Base-by-base conservation (phyloP, 2,888 invertebrate species). In the Hydropsyche betteni region DNA sequence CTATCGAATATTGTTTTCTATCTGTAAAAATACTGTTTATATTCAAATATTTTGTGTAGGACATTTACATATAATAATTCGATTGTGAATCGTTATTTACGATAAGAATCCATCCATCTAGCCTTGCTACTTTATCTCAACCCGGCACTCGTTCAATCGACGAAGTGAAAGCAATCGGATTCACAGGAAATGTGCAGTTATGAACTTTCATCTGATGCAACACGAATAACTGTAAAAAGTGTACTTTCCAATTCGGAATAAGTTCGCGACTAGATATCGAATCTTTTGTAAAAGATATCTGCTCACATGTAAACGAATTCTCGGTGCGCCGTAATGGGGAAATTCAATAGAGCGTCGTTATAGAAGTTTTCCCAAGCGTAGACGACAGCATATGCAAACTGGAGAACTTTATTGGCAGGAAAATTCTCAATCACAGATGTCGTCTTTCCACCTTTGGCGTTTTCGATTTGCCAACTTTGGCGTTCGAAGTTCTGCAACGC, bases 351-450 rank as follows among this genome's bases (percentile, higher is more conserved):
- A 44, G 44, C 44, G 44, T 44, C 44, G 44, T 44, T 44, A 44
- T 44, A 4, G 44, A 58, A 58, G 58, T 58, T 58, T 58, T 16
- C 58, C 58, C 8, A 2, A 16, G 16, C 24, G 58, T 10, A 44
- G 44, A 44, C 44, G 44, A 44, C 58, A 16, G 24, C 58, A 58
- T 58, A 58, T 58, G 58, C 58, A 58, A 16, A 58, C 58, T 24
- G 16, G 58, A 58, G 16, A 58, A 58, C 58, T 58, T 58, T 58
- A 58, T 58, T 58, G 24, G 16, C 58, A 24, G 58, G 38, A 38
- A 68, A 68, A 68, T 38, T 38, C 68, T 38, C 68, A 12, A 68
- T 68, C 36, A 33, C 68, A 68, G 12, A 68, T 68, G 68, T 68
- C 34, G 68, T 34, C 68, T 12, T 34, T 68, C 33, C 34, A 38